Evolutionary conservation across 2,888 invertebrate genomes (phyloP), one percentile per base, ranked within the genome.

Genomic region (Archaeoteleia sp.): DNA sequence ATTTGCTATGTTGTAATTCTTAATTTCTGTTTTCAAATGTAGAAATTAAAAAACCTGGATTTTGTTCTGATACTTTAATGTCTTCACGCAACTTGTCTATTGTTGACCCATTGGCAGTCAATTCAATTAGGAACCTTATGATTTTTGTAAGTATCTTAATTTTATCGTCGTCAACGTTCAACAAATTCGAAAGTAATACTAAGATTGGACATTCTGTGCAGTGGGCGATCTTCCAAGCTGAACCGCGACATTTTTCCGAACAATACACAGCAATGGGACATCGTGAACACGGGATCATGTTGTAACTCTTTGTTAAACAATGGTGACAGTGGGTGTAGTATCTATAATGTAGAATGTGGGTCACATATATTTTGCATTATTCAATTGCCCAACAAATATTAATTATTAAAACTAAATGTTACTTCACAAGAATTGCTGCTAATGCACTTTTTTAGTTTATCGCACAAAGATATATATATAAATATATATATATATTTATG

Each of bases 271-370:
- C 75, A 43, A 85, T 75, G 0, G 85, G 85, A 62, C 85, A 85
- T 5, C 79, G 15, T 4, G 76, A 58, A 37, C 85, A 85, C 1
- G 85, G 80, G 51, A 82, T 83, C 55, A 84, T 67, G 63, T 83
- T 83, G 55, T 78, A 81, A 51, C 81, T 79, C 65, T 76, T 76
- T 9, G 78, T 70, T 42, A 85, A 67, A 53, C 85, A 85, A 43
- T 83, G 75, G 65, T 84, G 81, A 67, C 85, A 85, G 62, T 85
- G 85, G 4, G 85, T 85, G 54, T 84, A 84, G 65, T 77, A 82
- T 63, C 85, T 85, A 27, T 5, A 29, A 55, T 32, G 2, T 32
- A 12, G 9, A 12, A n/a, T 29, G 60, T n/a, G 34, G 7, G 29
- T 3, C 27, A 8, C 3, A 14, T 32, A 6, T 13, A 32, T 34